Evolutionary conservation across 2,797 vertebrate genomes (phyloP).

Genomic region (Phataginus tetradactyla): DNA sequence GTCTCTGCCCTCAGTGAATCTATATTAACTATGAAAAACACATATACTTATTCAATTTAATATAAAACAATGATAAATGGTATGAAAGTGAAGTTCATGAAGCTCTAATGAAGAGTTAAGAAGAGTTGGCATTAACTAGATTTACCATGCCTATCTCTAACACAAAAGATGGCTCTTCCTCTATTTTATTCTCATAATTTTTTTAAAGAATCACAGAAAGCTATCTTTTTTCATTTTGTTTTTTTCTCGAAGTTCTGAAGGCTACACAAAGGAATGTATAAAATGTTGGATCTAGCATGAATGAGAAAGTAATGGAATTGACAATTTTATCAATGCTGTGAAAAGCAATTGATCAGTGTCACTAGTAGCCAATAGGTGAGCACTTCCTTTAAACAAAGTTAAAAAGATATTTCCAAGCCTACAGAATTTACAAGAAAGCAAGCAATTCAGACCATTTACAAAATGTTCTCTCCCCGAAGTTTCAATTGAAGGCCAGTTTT

Average conservation of each 20-base stretch:
- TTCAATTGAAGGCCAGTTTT: not conserved
- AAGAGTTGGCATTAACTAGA: not conserved
- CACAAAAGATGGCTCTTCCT: not conserved
- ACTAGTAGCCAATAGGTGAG: not conserved
- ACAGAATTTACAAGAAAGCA: slow-evolving; percentile 15
- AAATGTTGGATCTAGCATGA: not conserved
- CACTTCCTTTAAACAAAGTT: not conserved
- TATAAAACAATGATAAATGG: not conserved
- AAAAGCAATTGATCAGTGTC: slow-evolving; percentile 54
- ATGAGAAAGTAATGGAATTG: slow-evolving; percentile 25
- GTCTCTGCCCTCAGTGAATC: not conserved
- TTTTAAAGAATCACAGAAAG: not conserved
- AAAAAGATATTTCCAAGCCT: slow-evolving; percentile 15
- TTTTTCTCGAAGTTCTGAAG: not conserved
- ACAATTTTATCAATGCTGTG: slow-evolving; percentile 10
- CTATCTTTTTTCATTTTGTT: not conserved
- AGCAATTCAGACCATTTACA: not conserved
- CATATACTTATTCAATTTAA: slow-evolving; percentile 28
- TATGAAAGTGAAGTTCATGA: not conserved
- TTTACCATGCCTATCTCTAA: not conserved
- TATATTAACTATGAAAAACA: not conserved
- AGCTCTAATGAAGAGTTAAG: not conserved
- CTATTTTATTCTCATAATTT: not conserved
- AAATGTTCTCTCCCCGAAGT: not conserved
- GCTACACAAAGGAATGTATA: not conserved